A percentile compares a stretch with the other conserved stretches of the same genome.
Evolutionary conservation across 1,140 invertebrate genomes (phyloP).

Genomic region (Andrena cerasifolii): DNA sequence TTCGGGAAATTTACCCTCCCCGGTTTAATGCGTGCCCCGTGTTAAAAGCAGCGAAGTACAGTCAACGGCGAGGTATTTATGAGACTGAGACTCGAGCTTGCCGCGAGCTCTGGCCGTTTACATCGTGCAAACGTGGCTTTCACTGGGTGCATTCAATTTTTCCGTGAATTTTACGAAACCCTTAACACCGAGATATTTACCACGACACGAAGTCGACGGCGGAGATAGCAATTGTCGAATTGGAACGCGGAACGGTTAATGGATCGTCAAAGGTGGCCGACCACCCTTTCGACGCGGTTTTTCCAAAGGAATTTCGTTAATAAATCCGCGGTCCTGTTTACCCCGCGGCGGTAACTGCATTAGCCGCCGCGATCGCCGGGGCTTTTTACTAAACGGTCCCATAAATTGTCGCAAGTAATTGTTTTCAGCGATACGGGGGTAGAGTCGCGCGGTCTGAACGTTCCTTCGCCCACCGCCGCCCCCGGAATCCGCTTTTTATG

Average conservation of each 20-base stretch:
- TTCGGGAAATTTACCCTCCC: neutral
- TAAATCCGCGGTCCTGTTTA: conserved; percentile 26
- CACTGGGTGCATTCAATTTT: neutral
- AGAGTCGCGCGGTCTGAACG: conserved; percentile 32
- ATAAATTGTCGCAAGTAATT: conserved; percentile 44
- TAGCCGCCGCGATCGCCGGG: conserved; percentile 40
- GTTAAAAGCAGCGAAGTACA: conserved; percentile 8
- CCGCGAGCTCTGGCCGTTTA: neutral
- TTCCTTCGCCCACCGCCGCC: neutral
- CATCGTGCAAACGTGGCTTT: neutral
- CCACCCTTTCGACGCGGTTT: neutral
- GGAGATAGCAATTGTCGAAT: too few relatives aligned
- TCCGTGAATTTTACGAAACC: neutral
- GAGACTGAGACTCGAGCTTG: neutral
- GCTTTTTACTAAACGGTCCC: conserved; percentile 48
- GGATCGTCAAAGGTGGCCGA: too few relatives aligned
- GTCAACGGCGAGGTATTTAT: neutral
- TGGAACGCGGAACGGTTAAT: too few relatives aligned
- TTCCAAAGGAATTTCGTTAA: conserved; percentile 22
- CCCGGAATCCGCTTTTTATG: conserved; percentile 37
- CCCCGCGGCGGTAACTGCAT: conserved; percentile 26
- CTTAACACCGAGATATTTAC: neutral
- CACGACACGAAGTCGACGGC: too few relatives aligned
- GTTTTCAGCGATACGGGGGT: conserved; percentile 43
- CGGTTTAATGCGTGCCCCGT: neutral